phyloP scores from a whole-genome alignment of 1,140 invertebrate species.

The Phortica variegata region DNA sequence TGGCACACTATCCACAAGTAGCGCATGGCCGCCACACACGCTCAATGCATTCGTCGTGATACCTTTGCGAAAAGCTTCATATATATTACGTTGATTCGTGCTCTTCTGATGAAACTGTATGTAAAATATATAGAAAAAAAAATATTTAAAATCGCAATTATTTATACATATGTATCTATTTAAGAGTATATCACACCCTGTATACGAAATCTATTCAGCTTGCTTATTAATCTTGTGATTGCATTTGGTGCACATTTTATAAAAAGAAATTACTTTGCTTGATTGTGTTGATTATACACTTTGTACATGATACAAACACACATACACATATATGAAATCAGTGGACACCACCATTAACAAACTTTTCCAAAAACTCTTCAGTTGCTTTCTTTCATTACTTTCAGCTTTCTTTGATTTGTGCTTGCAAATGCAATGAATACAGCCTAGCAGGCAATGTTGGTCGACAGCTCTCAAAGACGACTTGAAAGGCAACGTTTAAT shows the following conservation, averaged over 20 bases:
- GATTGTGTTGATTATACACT: slow-evolving; percentile 55
- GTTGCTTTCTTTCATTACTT: too few species aligned
- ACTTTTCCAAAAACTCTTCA: too few species aligned
- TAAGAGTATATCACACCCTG: slow-evolving; percentile 25
- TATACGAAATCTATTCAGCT: slow-evolving; percentile 36
- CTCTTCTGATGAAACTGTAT: slow-evolving; percentile 64
- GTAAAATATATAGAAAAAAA: slow-evolving; percentile 1
- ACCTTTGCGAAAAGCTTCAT: slow-evolving; percentile 65
- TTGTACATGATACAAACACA: slow-evolving; percentile 1
- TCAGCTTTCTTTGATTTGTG: too few species aligned
- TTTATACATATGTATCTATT: neutral
- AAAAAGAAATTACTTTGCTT: slow-evolving; percentile 54
- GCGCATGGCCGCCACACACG: slow-evolving; percentile 60
- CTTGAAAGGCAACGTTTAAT: slow-evolving; percentile 25
- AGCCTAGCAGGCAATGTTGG: slow-evolving; percentile 25
- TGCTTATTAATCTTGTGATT: slow-evolving; percentile 55
- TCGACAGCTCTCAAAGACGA: slow-evolving; percentile 15
- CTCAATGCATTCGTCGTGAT: slow-evolving; percentile 64
- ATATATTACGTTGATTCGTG: slow-evolving; percentile 62
- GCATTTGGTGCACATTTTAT: slow-evolving; percentile 54
- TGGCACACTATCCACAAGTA: slow-evolving; percentile 74
- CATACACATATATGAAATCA: slow-evolving; percentile 7
- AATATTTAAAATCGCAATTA: neutral
- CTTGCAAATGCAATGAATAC: too few species aligned
- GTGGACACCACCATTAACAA: too few species aligned